Percentiles rank a stretch among this genome's conserved stretches.
phyloP scores from a whole-genome alignment of 2,113 vertebrate genomes.

The Toxotes jaculatrix region DNA sequence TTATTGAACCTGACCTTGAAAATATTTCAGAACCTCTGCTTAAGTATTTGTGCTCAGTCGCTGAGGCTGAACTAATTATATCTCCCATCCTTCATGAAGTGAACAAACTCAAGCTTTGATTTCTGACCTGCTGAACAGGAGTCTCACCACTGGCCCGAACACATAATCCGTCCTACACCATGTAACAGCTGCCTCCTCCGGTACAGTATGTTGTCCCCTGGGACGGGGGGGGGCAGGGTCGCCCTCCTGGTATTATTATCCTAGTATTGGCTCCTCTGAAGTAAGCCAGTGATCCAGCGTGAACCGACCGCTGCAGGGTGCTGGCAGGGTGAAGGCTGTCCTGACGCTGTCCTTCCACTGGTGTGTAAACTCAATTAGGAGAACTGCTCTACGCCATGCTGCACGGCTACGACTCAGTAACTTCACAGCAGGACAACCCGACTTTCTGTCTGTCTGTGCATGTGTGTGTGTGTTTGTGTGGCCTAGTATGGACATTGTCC shows the following conservation, averaged over 20 bases:
- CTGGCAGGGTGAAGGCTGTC: constrained; percentile 25
- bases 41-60: not conserved
- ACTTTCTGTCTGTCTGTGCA: constrained; percentile 21
- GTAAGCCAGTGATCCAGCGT: constrained; percentile 41
- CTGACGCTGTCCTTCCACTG: constrained; percentile 45
- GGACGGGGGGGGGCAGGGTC: not conserved
- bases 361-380: constrained; percentile 67
- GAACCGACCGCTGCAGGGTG: constrained; percentile 13
- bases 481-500: constrained; percentile 29
- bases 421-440: constrained; percentile 57
- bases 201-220: not conserved
- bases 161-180: not conserved
- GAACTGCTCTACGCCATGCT: constrained; percentile 9
- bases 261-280: constrained; percentile 25
- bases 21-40: not conserved
- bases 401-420: constrained; percentile 40
- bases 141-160: not conserved
- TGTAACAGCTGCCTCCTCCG: constrained; percentile 21
- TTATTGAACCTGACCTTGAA: not conserved
- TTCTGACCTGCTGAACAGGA: constrained; percentile 12
- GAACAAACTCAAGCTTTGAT: constrained; percentile 11
- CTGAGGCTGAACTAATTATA: constrained; percentile 5
- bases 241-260: constrained; percentile 43
- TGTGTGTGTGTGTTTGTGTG: constrained; percentile 26
- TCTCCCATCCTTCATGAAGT: not conserved